Conservation (phyloP, 2,888 invertebrate species). For the Rotaria sp. region DNA sequence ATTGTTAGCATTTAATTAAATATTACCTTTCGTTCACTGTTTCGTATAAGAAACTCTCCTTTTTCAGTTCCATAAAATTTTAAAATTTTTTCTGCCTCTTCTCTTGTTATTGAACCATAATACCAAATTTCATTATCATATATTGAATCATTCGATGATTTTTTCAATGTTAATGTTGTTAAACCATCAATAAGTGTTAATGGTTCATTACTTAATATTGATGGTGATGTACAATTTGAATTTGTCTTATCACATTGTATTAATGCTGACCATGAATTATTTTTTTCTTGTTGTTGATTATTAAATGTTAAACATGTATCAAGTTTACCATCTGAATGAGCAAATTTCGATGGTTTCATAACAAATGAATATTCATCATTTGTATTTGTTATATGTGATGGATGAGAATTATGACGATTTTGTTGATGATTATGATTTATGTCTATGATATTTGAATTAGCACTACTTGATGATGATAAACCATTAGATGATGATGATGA, state of each 20-base stretch:
- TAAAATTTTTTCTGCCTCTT: slow-evolving; percentile 88
- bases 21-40: slow-evolving; percentile 98
- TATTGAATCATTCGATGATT: neutral
- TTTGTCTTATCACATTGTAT: neutral
- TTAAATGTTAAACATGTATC: slow-evolving; percentile 4
- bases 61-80: slow-evolving; percentile 81
- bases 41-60: slow-evolving; percentile 95
- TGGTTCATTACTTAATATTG: neutral
- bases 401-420: slow-evolving; percentile 29
- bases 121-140: slow-evolving; percentile 69
- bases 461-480: neutral
- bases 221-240: neutral
- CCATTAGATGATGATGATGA: slow-evolving; percentile 3
- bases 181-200: neutral
- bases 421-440: neutral
- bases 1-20: too few relatives aligned
- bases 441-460: slow-evolving; percentile 10
- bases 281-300: neutral
- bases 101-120: slow-evolving; percentile 86
- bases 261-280: neutral
- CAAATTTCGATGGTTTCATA: slow-evolving; percentile 13
- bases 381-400: neutral
- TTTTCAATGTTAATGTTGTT: slow-evolving; percentile 1
- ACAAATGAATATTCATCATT: slow-evolving; percentile 14
- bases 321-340: slow-evolving; percentile 28